These are phyloP conservation scores for Morbakka virulenta DNA, from an alignment of 30 jellyfish, hydroid and myxozoan genomes.

Conservation along the genomic window DNA sequence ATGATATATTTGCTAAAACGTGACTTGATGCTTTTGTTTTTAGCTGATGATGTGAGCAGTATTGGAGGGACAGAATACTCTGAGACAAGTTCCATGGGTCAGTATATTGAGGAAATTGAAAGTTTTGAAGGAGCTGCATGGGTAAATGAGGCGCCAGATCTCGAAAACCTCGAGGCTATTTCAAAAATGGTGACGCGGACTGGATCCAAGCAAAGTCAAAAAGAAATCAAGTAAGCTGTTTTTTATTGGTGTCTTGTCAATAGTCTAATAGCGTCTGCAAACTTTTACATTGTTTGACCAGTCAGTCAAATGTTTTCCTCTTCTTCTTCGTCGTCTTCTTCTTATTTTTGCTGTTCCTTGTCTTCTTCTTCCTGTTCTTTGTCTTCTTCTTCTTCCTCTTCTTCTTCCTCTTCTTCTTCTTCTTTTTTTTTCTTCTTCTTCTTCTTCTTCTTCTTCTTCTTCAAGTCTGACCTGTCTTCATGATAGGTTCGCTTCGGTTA, in stretches of 20 bases:
- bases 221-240: conserved; percentile 46
- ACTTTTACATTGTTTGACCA: not conserved
- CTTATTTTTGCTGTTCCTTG: too few species aligned
- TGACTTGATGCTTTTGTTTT: too few species aligned
- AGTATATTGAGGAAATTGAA: conserved; percentile 56
- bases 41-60: not conserved
- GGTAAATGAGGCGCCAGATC: conserved; percentile 60
- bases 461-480: too few species aligned
- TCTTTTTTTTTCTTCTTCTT: too few species aligned
- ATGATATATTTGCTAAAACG: too few species aligned
- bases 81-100: conserved; percentile 65
- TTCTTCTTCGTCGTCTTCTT: not conserved
- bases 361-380: too few species aligned
- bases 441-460: too few species aligned
- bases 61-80: conserved; percentile 38
- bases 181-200: conserved; percentile 11
- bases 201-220: conserved; percentile 60
- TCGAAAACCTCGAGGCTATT: conserved; percentile 37
- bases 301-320: not conserved
- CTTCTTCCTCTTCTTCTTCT: too few species aligned
- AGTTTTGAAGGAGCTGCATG: conserved; percentile 57
- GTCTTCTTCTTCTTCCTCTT: too few species aligned
- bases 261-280: too few species aligned
- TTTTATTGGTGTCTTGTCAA: too few species aligned
- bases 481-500: too few species aligned